A percentile compares a stretch with the other conserved stretches of the same genome.
These are phyloP conservation scores for Danio albolineatus DNA, from an alignment of 2,797 vertebrate genomes.

Conservation along the genomic window DNA sequence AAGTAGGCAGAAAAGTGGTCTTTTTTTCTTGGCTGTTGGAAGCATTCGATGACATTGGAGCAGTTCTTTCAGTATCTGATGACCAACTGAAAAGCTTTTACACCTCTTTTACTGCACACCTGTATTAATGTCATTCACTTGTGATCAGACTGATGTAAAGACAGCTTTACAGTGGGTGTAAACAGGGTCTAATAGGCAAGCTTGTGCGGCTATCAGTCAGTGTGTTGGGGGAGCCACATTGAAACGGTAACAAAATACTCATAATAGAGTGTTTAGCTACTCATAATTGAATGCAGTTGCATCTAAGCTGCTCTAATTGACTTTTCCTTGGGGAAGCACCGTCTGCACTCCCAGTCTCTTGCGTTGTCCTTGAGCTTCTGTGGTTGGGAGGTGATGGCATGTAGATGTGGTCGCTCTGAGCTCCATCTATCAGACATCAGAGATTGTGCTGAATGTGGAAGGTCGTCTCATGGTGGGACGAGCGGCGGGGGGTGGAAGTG, in stretches of 20 bases:
- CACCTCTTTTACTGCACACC: too few species aligned
- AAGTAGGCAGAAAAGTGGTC: too few species aligned
- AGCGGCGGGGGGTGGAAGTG: not conserved
- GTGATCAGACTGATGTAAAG: too few species aligned
- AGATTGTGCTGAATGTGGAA: constrained; percentile 59
- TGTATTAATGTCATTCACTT: too few species aligned
- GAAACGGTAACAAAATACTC: not conserved
- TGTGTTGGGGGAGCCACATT: not conserved
- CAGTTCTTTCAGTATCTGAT: too few species aligned
- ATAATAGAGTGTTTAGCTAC: not conserved
- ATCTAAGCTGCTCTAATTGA: not conserved
- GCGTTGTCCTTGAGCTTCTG: constrained; percentile 3
- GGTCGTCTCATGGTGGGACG: constrained; percentile 32
- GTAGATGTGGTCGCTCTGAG: constrained; percentile 51
- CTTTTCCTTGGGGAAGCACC: not conserved
- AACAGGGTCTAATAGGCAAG: too few species aligned
- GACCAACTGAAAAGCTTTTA: too few species aligned
- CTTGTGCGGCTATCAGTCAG: not conserved
- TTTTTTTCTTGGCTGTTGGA: too few species aligned
- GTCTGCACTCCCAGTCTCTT: not conserved
- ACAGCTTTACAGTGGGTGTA: too few species aligned
- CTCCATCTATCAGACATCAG: constrained; percentile 59
- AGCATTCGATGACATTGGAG: too few species aligned
- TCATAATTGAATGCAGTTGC: not conserved
- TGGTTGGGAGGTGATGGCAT: constrained; percentile 47